Evolutionary conservation across 2,113 vertebrate species (phyloP), one percentile per base, ranked within the genome.

Genomic region (Eclectus roratus): DNA sequence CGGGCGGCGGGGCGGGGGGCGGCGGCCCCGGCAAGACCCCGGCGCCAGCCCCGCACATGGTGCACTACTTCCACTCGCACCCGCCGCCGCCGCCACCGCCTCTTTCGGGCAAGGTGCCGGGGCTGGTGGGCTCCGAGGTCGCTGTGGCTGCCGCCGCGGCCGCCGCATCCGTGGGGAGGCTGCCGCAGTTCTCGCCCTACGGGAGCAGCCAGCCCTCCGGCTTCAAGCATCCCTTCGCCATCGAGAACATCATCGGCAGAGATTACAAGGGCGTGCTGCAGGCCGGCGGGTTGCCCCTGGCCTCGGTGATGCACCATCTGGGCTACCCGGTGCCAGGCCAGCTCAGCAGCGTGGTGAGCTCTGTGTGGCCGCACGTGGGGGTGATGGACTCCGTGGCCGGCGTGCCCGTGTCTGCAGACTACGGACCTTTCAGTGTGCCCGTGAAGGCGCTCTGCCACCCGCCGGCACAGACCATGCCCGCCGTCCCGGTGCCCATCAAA

Each of bases 231-330:
- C 99, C 99, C 4, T 99, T 99, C 88, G 96, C 96, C 52, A 97
- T 97, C 31, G 96, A 97, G 85, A 96, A 96, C 44, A 93, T 97
- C 35, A 97, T 99, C 93, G 98, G 99, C 78, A 97, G 99, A 97
- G 99, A 99, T 97, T 99, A 99, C 95, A 99, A 99, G 94, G 99
- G 99, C 5, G 98, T 99, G 95, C 98, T 99, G 98, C 98, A 98
- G 91, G 98, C 99, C 12, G 96, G 98, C 29, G 99, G 99, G 69
- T 97, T 99, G 85, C 99, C 99, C 17, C 95, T 99, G 95, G 99
- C 99, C 37, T 99, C 99, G 0, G 99, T 99, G 96, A 99, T 99
- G 99, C 99, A 99, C 95, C 99, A 99, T 86, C 96, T 99, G 85
- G 99, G 99, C 64, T 99, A 99, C 95, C 98, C 99, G 0, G 98